Percentiles rank a stretch among this genome's conserved stretches.
These are phyloP conservation scores for Siniperca knerii DNA, from an alignment of 2,113 vertebrate genomes.

Conservation along the genomic window DNA sequence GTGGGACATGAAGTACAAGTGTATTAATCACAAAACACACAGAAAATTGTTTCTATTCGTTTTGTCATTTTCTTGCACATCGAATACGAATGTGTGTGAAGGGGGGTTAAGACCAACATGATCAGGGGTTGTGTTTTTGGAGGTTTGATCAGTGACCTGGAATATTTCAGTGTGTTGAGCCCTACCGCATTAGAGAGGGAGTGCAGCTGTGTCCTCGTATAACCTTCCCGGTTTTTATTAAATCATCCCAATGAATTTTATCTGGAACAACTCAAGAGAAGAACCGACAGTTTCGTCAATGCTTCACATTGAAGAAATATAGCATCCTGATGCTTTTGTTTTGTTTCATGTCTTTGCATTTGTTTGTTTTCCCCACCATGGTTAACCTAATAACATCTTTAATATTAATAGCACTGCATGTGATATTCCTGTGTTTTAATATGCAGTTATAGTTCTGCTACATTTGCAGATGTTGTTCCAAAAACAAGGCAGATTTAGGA, in stretches of 20 bases:
- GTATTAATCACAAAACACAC: background rate
- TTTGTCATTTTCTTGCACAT: constrained; percentile 12
- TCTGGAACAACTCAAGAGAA: constrained; percentile 5
- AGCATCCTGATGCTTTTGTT: background rate
- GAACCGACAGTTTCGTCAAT: background rate
- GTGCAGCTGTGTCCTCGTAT: constrained; percentile 79
- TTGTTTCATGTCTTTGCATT: background rate
- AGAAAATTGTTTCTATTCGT: background rate
- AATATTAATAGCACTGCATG: background rate
- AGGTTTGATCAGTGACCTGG: constrained; percentile 81
- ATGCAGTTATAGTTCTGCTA: background rate
- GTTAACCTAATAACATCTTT: background rate
- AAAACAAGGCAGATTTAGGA: constrained; percentile 90
- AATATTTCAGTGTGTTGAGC: constrained; percentile 75
- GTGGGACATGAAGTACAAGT: background rate
- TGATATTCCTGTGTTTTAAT: constrained; percentile 1
- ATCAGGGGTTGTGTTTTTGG: constrained; percentile 70
- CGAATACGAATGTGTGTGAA: background rate
- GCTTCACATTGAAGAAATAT: background rate
- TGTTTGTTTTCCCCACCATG: background rate
- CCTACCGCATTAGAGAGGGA: constrained; percentile 64
- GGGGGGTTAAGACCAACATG: constrained; percentile 24
- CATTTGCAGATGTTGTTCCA: constrained; percentile 89
- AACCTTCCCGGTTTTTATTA: constrained; percentile 61
- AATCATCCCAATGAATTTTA: constrained; percentile 15